Evolutionary conservation across 2,888 invertebrate species (phyloP).

Genomic region (Portevinia maculata): DNA sequence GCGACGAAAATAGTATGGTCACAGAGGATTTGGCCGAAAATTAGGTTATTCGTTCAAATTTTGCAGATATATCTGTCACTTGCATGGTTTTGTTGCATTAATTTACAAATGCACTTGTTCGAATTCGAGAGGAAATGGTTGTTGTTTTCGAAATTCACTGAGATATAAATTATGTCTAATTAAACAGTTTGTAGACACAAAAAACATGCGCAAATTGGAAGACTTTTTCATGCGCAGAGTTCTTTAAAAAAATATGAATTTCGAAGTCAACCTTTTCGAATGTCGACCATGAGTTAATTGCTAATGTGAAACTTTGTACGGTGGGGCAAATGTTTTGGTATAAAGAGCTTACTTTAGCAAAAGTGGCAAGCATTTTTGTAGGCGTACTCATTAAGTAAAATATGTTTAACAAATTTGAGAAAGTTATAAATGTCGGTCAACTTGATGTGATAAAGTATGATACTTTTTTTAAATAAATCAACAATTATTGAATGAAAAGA

Average conservation of each 20-base stretch:
- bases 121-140: constrained; percentile 30
- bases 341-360: too few species aligned
- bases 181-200: background rate
- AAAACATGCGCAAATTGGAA: constrained; percentile 41
- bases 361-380: too few species aligned
- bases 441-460: too few species aligned
- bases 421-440: too few species aligned
- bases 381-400: too few species aligned
- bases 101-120: constrained; percentile 27
- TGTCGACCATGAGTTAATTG: background rate
- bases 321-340: too few species aligned
- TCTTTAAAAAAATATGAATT: background rate
- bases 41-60: constrained; percentile 58
- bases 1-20: constrained; percentile 30
- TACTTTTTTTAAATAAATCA: too few species aligned
- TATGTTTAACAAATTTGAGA: too few species aligned
- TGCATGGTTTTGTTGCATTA: constrained; percentile 12
- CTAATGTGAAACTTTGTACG: too few species aligned
- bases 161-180: background rate
- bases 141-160: constrained; percentile 25
- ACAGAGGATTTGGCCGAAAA: constrained; percentile 64
- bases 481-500: too few species aligned
- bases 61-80: constrained; percentile 38
- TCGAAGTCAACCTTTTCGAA: constrained; percentile 17
- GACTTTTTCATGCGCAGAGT: constrained; percentile 17